Evolutionary conservation across 2,113 vertebrate species (phyloP).

Genomic region (Python bivittatus): DNA sequence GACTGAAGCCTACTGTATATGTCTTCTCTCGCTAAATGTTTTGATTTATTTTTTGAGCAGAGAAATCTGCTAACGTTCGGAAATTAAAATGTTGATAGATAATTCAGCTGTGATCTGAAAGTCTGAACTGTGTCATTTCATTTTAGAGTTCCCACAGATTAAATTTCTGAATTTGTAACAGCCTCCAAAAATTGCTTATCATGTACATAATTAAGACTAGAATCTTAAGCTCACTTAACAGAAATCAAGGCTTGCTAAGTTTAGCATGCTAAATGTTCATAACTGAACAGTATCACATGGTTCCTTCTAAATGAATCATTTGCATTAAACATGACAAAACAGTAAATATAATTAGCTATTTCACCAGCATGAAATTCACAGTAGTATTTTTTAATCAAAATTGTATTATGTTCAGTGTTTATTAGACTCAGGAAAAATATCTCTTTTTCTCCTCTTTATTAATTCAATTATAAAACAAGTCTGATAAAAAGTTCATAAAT

Average conservation of each 20-base stretch:
- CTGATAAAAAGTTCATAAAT: constrained; percentile 30
- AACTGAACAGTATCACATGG: background rate
- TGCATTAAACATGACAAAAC: background rate
- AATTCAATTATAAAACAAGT: constrained; percentile 20
- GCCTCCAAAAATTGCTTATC: background rate
- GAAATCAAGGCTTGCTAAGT: background rate
- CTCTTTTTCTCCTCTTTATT: background rate
- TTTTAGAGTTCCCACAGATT: background rate
- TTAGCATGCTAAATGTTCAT: background rate
- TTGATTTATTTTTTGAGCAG: background rate
- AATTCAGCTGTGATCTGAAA: background rate
- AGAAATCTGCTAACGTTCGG: background rate
- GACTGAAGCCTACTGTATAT: background rate
- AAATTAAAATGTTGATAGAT: background rate
- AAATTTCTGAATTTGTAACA: background rate
- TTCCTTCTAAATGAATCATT: background rate
- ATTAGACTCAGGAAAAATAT: constrained; percentile 13
- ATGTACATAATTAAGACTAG: background rate
- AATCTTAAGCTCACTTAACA: background rate
- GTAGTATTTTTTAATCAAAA: background rate
- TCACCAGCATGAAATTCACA: background rate
- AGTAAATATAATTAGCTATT: constrained; percentile 1
- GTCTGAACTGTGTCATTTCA: background rate
- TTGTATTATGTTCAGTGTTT: background rate
- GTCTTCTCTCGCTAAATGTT: background rate